Conservation (phyloP, 1,140 invertebrate species). For the Nasonia vitripennis region DNA sequence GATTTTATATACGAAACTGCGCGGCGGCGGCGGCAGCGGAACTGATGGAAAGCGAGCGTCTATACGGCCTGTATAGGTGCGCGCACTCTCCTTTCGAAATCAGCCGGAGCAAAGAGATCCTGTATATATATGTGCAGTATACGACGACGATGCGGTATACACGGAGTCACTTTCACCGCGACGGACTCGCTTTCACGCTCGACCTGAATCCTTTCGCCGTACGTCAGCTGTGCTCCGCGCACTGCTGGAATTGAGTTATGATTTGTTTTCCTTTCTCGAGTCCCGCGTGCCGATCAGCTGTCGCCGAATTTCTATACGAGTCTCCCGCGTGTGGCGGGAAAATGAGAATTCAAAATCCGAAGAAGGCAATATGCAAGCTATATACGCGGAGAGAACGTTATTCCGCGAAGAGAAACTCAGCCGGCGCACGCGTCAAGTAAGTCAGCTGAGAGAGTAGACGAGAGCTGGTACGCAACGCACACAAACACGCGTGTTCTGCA, state of each 20-base stretch:
- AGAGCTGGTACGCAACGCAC: background rate
- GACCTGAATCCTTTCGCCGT: slow-evolving; percentile 43
- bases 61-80: background rate
- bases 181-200: slow-evolving; percentile 46
- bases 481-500: slow-evolving; percentile 2
- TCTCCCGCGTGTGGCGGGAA: background rate
- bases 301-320: background rate
- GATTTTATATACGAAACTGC: background rate
- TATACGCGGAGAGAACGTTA: background rate
- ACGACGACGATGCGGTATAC: background rate
- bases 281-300: background rate
- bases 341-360: background rate
- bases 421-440: background rate
- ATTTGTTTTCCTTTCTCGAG: background rate
- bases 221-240: background rate
- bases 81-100: slow-evolving; percentile 38
- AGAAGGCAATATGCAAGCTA: background rate
- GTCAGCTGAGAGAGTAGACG: slow-evolving; percentile 34
- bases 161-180: slow-evolving; percentile 39
- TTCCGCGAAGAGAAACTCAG: background rate
- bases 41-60: background rate
- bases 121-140: background rate
- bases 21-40: background rate
- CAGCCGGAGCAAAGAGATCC: background rate
- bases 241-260: no score